Evolutionary conservation across 2,113 vertebrate species (phyloP), one percentile per base, ranked within the genome.

Genomic region (Nanorana parkeri): DNA sequence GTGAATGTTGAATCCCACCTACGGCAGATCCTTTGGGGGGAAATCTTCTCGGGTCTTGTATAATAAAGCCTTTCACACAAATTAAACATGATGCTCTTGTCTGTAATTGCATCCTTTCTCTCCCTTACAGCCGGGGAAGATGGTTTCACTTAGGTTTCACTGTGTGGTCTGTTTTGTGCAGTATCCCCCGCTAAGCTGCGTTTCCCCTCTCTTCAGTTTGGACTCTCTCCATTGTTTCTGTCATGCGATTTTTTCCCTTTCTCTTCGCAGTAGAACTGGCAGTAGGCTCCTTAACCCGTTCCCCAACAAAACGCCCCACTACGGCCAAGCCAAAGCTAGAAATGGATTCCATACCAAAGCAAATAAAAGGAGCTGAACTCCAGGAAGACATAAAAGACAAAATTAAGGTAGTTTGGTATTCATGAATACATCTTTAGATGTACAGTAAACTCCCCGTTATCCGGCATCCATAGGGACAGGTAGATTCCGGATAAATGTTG

Each of bases 131-230:
- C 86, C 66, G 78, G 87, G 73, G 85, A 88, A 89, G 91, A 77
- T 90, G 86, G 84, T 91, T 91, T 88, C 85, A 89, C 86, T 89
- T 88, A 90, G 78, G 80, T 29, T 84, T 85, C 71, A 77, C 88
- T 88, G 84, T 85, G 86, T 87, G 87, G 88, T 89, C 86, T 88
- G 16, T 16, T 47, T 84, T 77, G 85, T 83, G 90, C 87, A 88
- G 64, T 84, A 81, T 1, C 32, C 85, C 89, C 83, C 83, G 80
- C 78, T 87, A 88, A 76, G 89, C 80, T 84, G 73, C 84, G 71
- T 86, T 92, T 89, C 87, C 89, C 91, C 87, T 85, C 73, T 85
- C 90, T 89, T 85, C 88, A 90, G 86, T 74, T 77, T 86, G 89
- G 88, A 84, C 81, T 47, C 23, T 77, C 89, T 88, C 86, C 88